These are phyloP conservation scores for Cladorhizidae sp. DNA, from an alignment of 37 sponge, comb jelly and placozoan species.

Conservation along the genomic window DNA sequence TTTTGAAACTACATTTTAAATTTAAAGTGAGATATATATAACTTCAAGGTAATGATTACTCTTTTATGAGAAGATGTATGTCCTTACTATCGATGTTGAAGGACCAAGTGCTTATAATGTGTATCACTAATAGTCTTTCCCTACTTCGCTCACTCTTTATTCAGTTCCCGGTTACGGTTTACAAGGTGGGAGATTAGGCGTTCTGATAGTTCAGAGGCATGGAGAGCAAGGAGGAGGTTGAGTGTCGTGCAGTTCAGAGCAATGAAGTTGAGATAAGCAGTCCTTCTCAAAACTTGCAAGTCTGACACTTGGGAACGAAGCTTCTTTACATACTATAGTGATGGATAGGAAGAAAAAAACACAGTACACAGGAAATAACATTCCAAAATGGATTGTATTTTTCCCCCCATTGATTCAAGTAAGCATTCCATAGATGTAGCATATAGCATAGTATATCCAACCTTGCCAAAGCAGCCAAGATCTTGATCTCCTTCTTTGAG, in stretches of 20 bases:
- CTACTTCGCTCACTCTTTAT: constrained; percentile 65
- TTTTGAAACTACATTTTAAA: no score
- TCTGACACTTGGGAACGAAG: constrained; percentile 53
- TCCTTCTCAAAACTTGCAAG: constrained; percentile 60
- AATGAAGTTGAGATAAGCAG: constrained; percentile 80
- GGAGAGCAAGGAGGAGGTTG: constrained; percentile 56
- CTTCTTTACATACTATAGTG: constrained; percentile 61
- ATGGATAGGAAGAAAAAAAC: background rate
- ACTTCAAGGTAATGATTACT: no score
- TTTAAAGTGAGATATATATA: no score
- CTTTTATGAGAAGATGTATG: no score
- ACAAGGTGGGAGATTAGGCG: constrained; percentile 52
- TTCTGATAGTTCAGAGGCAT: constrained; percentile 51
- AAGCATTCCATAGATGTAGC: background rate
- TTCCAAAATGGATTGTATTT: no score
- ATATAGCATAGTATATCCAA: constrained; percentile 19
- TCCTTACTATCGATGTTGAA: no score
- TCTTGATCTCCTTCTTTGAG: constrained; percentile 80
- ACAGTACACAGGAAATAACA: no score
- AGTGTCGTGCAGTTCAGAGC: constrained; percentile 68
- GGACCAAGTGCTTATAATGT: no score
- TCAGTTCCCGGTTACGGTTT: constrained; percentile 82
- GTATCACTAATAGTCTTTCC: no score
- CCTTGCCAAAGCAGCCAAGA: constrained; percentile 66
- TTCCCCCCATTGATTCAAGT: no score